Conservation (phyloP, 37 sponge, comb jelly and placozoan genomes). For the Agelas oroides region DNA sequence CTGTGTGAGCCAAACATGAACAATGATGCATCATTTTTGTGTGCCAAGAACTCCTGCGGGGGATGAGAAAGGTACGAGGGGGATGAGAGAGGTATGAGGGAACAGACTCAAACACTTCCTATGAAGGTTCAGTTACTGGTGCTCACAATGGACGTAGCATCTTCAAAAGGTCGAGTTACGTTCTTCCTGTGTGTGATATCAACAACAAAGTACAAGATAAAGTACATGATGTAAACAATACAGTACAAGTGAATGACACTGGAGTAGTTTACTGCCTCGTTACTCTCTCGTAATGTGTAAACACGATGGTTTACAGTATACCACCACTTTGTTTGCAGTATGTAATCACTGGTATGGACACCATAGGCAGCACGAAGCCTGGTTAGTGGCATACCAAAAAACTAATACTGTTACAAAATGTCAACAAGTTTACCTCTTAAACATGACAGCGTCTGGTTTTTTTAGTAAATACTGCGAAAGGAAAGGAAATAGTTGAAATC, state of each 20-base stretch:
- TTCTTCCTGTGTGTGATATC: constrained; percentile 75
- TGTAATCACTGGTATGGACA: too few relatives aligned
- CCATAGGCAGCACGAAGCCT: too few relatives aligned
- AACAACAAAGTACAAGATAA: not conserved
- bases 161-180: constrained; percentile 81
- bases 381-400: too few relatives aligned
- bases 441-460: constrained; percentile 80
- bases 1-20: constrained; percentile 93
- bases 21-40: constrained; percentile 86
- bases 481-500: not conserved
- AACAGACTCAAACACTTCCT: not conserved
- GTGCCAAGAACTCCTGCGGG: constrained; percentile 88
- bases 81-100: not conserved
- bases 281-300: too few relatives aligned
- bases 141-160: constrained; percentile 72
- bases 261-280: too few relatives aligned
- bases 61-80: not conserved
- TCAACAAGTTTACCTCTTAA: constrained; percentile 43
- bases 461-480: constrained; percentile 67
- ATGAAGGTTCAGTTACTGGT: not conserved
- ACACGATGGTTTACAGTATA: too few relatives aligned
- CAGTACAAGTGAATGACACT: too few relatives aligned
- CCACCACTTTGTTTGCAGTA: too few relatives aligned
- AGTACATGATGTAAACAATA: too few relatives aligned
- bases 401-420: too few relatives aligned